Conservation (phyloP, 2,888 invertebrate species). For the Amorpha juglandis region DNA sequence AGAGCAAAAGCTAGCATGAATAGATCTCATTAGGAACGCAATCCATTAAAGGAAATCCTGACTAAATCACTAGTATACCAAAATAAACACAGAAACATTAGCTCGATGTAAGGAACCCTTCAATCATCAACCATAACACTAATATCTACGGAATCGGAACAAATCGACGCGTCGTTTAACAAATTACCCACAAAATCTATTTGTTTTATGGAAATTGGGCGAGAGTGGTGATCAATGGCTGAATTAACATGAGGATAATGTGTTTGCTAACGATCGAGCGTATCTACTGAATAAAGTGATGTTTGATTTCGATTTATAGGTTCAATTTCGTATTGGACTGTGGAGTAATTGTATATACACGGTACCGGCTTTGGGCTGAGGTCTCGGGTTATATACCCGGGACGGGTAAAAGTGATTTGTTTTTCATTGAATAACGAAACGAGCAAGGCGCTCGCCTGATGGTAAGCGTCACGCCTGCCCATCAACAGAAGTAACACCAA, state of each 20-base stretch:
- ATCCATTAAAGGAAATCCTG: no score
- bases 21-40: no score
- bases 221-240: slow-evolving; percentile 19
- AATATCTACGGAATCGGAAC: slow-evolving; percentile 35
- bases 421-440: no score
- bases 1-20: no score
- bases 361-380: no score
- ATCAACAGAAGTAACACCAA: no score
- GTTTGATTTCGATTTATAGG: slow-evolving; percentile 10
- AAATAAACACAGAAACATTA: neutral
- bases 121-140: slow-evolving; percentile 4
- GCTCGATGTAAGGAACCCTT: neutral
- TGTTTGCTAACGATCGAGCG: slow-evolving; percentile 19
- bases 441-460: no score
- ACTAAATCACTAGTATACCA: neutral
- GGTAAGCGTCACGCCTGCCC: no score
- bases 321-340: neutral
- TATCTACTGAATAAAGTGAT: neutral
- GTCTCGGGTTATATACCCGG: no score
- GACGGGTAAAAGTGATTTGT: no score
- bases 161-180: slow-evolving; percentile 39
- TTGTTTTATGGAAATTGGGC: slow-evolving; percentile 22
- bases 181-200: slow-evolving; percentile 30
- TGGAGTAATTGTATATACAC: no score
- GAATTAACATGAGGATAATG: slow-evolving; percentile 22